Conservation (phyloP, 2,888 invertebrate genomes). For the Heliconius aoede region DNA sequence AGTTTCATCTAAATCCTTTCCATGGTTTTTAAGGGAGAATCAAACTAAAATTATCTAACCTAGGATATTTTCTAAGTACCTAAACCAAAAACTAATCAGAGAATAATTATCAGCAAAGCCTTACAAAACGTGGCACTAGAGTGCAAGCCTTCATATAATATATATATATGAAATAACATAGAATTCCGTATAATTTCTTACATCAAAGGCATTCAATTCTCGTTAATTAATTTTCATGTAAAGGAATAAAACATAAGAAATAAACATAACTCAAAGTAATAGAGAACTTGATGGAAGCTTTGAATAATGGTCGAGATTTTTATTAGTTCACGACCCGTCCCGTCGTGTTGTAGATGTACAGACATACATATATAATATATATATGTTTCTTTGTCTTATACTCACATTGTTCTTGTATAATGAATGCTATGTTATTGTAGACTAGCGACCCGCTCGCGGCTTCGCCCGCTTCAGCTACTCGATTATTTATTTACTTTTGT, state of each 20-base stretch:
- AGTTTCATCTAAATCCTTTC: too few species aligned
- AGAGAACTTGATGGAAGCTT: conserved; percentile 21
- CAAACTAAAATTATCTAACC: background rate
- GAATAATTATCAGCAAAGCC: background rate
- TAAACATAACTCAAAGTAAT: conserved; percentile 18
- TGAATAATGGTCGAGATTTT: conserved; percentile 27
- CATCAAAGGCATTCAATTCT: background rate
- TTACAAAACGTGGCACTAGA: background rate
- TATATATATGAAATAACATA: too few species aligned
- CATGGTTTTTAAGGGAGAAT: background rate
- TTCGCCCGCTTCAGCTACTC: too few species aligned
- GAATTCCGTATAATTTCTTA: background rate
- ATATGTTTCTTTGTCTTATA: too few species aligned
- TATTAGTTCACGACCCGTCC: conserved; percentile 39
- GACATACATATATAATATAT: background rate
- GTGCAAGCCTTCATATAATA: background rate
- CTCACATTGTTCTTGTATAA: too few species aligned
- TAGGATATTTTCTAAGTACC: background rate
- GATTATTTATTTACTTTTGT: too few species aligned
- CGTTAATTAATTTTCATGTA: conserved; percentile 5
- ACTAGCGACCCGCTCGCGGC: too few species aligned
- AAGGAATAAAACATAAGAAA: conserved; percentile 12
- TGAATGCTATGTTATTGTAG: too few species aligned
- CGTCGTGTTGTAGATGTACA: background rate
- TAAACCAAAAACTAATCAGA: background rate